Evolutionary conservation across 2,888 invertebrate genomes (phyloP).

Genomic region (Synanthedon tipuliformis): DNA sequence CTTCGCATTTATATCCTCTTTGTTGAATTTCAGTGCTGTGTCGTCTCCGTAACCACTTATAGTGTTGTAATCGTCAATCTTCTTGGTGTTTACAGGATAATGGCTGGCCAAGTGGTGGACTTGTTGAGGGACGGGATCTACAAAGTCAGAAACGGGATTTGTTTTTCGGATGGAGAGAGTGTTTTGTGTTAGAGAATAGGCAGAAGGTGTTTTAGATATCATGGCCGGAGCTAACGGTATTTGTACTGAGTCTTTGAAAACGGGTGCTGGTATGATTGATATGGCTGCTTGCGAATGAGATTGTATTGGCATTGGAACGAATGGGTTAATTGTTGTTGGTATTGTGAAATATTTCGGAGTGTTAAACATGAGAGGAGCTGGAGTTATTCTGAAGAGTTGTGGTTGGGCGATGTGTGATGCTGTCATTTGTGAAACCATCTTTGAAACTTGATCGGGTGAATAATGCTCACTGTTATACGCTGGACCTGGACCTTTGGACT

Average conservation of each 20-base stretch:
- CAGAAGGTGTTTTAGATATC: slow-evolving; percentile 22
- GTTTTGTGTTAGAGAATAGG: slow-evolving; percentile 24
- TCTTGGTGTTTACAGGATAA: slow-evolving; percentile 53
- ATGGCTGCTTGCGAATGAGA: slow-evolving; percentile 34
- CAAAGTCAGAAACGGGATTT: slow-evolving; percentile 61
- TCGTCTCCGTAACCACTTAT: slow-evolving; percentile 61
- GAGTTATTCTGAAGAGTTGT: slow-evolving; percentile 35
- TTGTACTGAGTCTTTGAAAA: slow-evolving; percentile 44
- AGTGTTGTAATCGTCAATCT: slow-evolving; percentile 60
- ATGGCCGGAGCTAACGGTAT: slow-evolving; percentile 22
- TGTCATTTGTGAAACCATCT: slow-evolving; percentile 62
- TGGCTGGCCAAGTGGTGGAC: slow-evolving; percentile 46
- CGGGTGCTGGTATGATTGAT: slow-evolving; percentile 45
- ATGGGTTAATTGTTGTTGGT: slow-evolving; percentile 70
- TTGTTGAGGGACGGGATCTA: slow-evolving; percentile 62
- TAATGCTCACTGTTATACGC: slow-evolving; percentile 60
- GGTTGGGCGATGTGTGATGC: slow-evolving; percentile 42
- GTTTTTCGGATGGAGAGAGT: slow-evolving; percentile 34
- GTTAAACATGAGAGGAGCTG: slow-evolving; percentile 39
- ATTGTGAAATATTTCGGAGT: slow-evolving; percentile 47
- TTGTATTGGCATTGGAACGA: slow-evolving; percentile 51
- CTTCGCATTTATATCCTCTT: slow-evolving; percentile 58
- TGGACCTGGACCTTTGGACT: slow-evolving; percentile 46
- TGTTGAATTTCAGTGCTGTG: slow-evolving; percentile 45
- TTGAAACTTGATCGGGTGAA: slow-evolving; percentile 49